Conservation (phyloP, 2,113 vertebrate species). For the Leuciscus idus region DNA sequence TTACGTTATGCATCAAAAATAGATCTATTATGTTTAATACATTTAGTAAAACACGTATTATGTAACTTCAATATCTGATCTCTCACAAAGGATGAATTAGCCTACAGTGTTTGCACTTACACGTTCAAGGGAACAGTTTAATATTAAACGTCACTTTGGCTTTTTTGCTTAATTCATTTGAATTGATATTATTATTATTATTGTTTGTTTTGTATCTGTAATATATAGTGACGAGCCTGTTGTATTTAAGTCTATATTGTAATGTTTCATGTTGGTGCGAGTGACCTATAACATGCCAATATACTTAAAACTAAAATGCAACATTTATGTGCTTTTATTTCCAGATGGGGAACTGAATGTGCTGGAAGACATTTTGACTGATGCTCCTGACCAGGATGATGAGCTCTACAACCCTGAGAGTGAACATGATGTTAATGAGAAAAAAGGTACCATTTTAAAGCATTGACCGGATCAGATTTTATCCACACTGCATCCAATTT, state of each 20-base stretch:
- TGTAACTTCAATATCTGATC: background rate
- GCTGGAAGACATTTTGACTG: slow-evolving; percentile 95
- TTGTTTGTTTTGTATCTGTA: background rate
- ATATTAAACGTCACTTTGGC: background rate
- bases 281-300: background rate
- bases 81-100: background rate
- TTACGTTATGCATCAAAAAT: background rate
- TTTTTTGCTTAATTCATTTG: background rate
- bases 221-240: background rate
- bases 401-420: slow-evolving; percentile 96
- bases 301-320: background rate
- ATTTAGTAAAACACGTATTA: background rate
- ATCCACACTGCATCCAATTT: background rate
- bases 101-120: too few species aligned
- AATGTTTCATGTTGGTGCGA: background rate
- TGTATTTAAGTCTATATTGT: background rate
- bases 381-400: slow-evolving; percentile 97
- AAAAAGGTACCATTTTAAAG: slow-evolving; percentile 82
- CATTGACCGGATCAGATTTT: background rate
- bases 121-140: background rate
- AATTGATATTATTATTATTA: too few species aligned
- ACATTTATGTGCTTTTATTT: slow-evolving; percentile 48
- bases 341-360: slow-evolving; percentile 96
- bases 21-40: background rate
- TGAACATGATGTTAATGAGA: slow-evolving; percentile 90